A percentile compares a stretch with the other conserved stretches of the same genome.
phyloP scores from a whole-genome alignment of 2,888 invertebrate species.

The Noctua pronuba region DNA sequence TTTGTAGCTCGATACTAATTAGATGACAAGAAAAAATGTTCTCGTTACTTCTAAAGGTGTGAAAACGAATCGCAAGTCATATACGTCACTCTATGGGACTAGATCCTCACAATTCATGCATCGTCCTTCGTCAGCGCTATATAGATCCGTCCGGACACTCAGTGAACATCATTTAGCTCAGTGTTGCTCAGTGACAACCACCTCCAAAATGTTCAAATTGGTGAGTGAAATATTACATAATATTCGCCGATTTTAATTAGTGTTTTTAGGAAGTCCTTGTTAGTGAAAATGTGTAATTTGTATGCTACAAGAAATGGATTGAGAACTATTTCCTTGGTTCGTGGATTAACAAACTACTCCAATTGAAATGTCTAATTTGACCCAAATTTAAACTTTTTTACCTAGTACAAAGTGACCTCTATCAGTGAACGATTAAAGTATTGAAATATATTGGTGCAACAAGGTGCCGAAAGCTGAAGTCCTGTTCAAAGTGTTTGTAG shows the following conservation, averaged over 20 bases:
- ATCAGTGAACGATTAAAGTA: not conserved
- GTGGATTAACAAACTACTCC: not conserved
- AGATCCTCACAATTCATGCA: slow-evolving; percentile 42
- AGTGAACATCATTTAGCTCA: slow-evolving; percentile 69
- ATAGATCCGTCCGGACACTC: slow-evolving; percentile 60
- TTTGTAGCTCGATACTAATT: not conserved
- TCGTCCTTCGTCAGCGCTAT: slow-evolving; percentile 70
- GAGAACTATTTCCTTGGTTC: not conserved
- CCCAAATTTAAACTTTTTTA: not conserved
- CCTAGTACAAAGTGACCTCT: not conserved
- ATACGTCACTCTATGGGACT: slow-evolving; percentile 15
- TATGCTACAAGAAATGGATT: not conserved
- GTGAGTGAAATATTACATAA: slow-evolving; percentile 75
- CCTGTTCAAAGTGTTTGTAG: not conserved
- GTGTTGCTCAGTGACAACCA: slow-evolving; percentile 54
- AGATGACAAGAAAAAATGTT: slow-evolving; percentile 6
- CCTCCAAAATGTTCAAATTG: slow-evolving; percentile 83
- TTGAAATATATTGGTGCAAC: not conserved
- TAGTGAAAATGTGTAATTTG: not conserved
- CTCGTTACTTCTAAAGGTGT: slow-evolving; percentile 14
- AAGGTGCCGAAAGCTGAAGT: not conserved
- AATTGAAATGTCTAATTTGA: not conserved
- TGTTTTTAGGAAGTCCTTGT: not conserved
- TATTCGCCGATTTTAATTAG: not conserved
- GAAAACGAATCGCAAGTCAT: slow-evolving; percentile 35